Conservation (phyloP, 2,797 vertebrate genomes). For the Rhabdophis nuchalis region DNA sequence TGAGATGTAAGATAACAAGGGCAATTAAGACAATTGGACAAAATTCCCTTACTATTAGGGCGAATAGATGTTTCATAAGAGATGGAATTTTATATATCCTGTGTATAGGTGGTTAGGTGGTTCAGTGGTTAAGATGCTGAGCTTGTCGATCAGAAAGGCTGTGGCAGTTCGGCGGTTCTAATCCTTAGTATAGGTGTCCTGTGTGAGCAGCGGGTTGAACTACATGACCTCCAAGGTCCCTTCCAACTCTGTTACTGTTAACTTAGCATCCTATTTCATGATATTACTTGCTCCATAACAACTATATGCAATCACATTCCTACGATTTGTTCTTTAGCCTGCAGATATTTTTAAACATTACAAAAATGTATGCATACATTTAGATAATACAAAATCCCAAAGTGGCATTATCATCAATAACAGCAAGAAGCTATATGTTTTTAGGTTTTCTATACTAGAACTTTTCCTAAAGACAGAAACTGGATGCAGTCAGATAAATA, state of each 20-base stretch:
- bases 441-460: neutral
- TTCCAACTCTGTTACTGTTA: too few relatives aligned
- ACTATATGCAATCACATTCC: neutral
- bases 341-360: neutral
- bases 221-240: too few relatives aligned
- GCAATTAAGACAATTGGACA: neutral
- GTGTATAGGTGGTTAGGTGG: too few relatives aligned
- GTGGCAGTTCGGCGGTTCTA: too few relatives aligned
- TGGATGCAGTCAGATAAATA: neutral
- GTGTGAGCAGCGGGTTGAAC: too few relatives aligned
- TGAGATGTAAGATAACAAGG: neutral
- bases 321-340: neutral
- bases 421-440: neutral
- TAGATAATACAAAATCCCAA: neutral
- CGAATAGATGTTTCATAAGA: neutral
- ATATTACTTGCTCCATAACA: neutral
- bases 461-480: neutral
- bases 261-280: neutral
- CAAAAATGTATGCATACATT: neutral
- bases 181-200: too few relatives aligned
- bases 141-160: too few relatives aligned
- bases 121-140: too few relatives aligned
- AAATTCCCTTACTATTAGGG: neutral
- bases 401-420: neutral
- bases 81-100: neutral